Evolutionary conservation across 1,140 invertebrate species (phyloP).

Genomic region (Episyrphus balteatus): DNA sequence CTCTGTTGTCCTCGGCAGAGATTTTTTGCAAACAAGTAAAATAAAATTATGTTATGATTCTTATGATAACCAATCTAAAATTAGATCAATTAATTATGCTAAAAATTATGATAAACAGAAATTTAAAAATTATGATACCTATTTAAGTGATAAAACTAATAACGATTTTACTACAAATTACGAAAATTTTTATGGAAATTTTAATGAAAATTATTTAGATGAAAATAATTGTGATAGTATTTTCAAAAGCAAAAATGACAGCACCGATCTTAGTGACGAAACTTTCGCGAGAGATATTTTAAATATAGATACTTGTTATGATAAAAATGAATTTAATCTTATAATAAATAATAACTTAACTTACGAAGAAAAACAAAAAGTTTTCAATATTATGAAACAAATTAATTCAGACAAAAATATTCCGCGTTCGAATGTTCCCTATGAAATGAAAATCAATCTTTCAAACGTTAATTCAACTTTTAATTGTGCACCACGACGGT

Average conservation of each 20-base stretch:
- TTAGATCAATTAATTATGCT: not conserved
- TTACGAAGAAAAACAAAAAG: too few species aligned
- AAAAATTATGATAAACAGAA: not conserved
- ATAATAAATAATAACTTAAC: too few species aligned
- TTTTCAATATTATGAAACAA: not conserved
- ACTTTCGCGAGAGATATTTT: too few species aligned
- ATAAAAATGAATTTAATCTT: too few species aligned
- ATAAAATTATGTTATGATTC: not conserved
- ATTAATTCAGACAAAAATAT: not conserved
- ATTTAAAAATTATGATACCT: not conserved
- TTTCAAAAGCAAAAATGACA: too few species aligned
- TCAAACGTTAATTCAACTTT: conserved; percentile 8
- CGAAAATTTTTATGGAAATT: not conserved
- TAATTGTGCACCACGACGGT: conserved; percentile 10
- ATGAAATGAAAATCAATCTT: conserved; percentile 6
- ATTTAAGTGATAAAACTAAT: not conserved
- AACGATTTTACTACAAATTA: too few species aligned
- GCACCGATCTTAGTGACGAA: too few species aligned
- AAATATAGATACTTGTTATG: too few species aligned
- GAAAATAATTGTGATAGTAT: too few species aligned
- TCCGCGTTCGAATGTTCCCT: not conserved
- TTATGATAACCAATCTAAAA: not conserved
- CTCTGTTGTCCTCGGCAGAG: conserved; percentile 8
- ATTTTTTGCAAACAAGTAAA: conserved; percentile 3
- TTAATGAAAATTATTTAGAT: too few species aligned